A percentile compares a stretch with the other conserved stretches of the same genome.
phyloP scores from a whole-genome alignment of 2,113 vertebrate species.

The Psilopsiagon aymara region DNA sequence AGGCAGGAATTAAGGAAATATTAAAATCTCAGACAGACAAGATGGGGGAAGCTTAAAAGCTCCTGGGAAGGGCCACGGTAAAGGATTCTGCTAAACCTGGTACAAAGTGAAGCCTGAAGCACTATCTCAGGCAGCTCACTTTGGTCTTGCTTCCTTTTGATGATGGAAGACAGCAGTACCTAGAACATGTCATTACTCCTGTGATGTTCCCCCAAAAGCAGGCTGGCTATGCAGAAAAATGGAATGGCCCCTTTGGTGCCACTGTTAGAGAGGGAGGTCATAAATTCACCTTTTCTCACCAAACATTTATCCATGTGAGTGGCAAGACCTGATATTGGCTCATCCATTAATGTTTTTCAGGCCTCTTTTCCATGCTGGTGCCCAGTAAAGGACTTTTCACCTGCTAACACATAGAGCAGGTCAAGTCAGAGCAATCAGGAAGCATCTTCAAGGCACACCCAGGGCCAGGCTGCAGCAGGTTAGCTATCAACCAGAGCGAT shows the following conservation, averaged over 20 bases:
- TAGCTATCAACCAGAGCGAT: not conserved
- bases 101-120: conserved; percentile 14
- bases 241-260: not conserved
- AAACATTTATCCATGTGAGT: not conserved
- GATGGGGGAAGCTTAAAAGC: not conserved
- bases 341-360: not conserved
- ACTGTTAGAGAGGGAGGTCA: not conserved
- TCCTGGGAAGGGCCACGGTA: not conserved
- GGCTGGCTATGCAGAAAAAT: not conserved
- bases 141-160: not conserved
- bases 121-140: not conserved
- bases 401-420: not conserved
- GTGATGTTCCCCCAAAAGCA: not conserved
- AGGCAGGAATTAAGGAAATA: conserved; percentile 6
- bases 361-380: not conserved
- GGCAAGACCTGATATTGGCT: not conserved
- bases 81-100: not conserved
- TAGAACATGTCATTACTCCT: not conserved
- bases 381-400: conserved; percentile 9
- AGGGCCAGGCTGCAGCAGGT: not conserved
- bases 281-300: not conserved
- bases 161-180: not conserved
- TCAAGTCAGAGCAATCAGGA: not conserved
- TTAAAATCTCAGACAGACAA: not conserved
- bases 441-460: not conserved